Evolutionary conservation across 2,113 vertebrate genomes (phyloP).

Genomic region (Ginglymostoma cirratum): DNA sequence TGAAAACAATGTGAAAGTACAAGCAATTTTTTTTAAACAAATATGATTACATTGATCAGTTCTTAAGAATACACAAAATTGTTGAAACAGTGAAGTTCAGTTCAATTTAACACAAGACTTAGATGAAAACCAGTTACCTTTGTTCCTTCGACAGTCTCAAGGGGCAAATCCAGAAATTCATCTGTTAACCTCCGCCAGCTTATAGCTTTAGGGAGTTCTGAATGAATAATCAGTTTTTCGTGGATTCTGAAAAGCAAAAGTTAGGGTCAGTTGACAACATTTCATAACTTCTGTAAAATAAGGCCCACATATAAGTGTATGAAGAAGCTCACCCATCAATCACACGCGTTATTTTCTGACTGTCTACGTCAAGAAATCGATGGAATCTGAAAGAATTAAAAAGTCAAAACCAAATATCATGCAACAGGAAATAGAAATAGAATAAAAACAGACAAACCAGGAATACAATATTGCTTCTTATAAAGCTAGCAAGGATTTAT

Average conservation of each 20-base stretch:
- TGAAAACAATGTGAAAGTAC: not conserved
- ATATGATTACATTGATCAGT: not conserved
- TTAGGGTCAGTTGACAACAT: not conserved
- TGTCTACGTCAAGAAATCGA: constrained; percentile 80
- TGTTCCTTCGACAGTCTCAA: constrained; percentile 65
- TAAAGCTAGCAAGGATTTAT: not conserved
- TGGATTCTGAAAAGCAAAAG: constrained; percentile 68
- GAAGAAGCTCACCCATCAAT: constrained; percentile 73
- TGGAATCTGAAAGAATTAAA: constrained; percentile 71
- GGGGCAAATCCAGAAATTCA: constrained; percentile 76
- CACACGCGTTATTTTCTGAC: constrained; percentile 78
- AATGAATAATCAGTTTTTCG: constrained; percentile 88
- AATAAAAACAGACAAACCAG: not conserved
- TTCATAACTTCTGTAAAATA: not conserved
- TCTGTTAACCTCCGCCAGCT: constrained; percentile 84
- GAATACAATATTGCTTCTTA: not conserved
- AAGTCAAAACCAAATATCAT: not conserved
- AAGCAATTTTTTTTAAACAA: not conserved
- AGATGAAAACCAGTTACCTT: constrained; percentile 61
- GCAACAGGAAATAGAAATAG: not conserved
- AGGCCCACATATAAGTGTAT: not conserved
- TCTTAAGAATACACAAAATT: not conserved
- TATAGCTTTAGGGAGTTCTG: constrained; percentile 83
- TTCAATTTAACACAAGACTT: not conserved
- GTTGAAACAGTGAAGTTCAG: not conserved